Conservation (phyloP, 2,797 vertebrate genomes). For the Ctenopoma kingsleyae region DNA sequence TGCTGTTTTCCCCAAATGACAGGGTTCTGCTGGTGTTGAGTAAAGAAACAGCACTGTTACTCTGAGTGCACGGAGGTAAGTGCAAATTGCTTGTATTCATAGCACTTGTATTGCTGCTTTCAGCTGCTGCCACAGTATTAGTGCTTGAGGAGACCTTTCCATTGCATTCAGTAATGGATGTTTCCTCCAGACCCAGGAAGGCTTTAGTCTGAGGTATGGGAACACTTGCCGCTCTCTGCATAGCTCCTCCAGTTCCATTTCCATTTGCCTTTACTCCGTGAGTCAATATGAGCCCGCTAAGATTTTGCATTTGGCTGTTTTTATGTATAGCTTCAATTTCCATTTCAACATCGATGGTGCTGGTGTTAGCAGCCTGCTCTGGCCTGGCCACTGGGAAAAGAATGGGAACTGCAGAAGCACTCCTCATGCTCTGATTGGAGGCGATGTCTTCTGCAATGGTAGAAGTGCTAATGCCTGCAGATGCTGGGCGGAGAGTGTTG, state of each 20-base stretch:
- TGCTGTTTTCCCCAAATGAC: slow-evolving; percentile 79
- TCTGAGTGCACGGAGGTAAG: slow-evolving; percentile 80
- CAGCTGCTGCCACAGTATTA: slow-evolving; percentile 74
- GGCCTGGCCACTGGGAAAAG: slow-evolving; percentile 85
- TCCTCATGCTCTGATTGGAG: slow-evolving; percentile 85
- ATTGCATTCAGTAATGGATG: slow-evolving; percentile 80
- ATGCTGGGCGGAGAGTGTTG: slow-evolving; percentile 85
- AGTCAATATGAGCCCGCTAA: slow-evolving; percentile 72
- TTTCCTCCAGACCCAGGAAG: slow-evolving; percentile 81
- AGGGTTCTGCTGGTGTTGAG: slow-evolving; percentile 83
- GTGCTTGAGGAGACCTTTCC: slow-evolving; percentile 73
- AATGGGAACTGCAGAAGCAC: slow-evolving; percentile 87
- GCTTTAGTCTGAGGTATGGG: slow-evolving; percentile 84
- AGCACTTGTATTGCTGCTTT: slow-evolving; percentile 80
- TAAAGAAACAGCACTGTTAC: slow-evolving; percentile 82
- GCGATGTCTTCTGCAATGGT: slow-evolving; percentile 82
- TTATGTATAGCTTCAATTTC: slow-evolving; percentile 89
- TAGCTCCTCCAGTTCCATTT: slow-evolving; percentile 72
- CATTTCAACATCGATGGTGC: slow-evolving; percentile 89
- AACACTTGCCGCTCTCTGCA: slow-evolving; percentile 88
- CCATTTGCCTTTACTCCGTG: slow-evolving; percentile 75
- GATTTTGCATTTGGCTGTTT: slow-evolving; percentile 83
- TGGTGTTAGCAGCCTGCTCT: slow-evolving; percentile 63
- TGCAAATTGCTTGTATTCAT: slow-evolving; percentile 81
- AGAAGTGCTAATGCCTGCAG: slow-evolving; percentile 79